These are phyloP conservation scores for Indri indri DNA, from an alignment of 2,113 vertebrate genomes.

Conservation along the genomic window DNA sequence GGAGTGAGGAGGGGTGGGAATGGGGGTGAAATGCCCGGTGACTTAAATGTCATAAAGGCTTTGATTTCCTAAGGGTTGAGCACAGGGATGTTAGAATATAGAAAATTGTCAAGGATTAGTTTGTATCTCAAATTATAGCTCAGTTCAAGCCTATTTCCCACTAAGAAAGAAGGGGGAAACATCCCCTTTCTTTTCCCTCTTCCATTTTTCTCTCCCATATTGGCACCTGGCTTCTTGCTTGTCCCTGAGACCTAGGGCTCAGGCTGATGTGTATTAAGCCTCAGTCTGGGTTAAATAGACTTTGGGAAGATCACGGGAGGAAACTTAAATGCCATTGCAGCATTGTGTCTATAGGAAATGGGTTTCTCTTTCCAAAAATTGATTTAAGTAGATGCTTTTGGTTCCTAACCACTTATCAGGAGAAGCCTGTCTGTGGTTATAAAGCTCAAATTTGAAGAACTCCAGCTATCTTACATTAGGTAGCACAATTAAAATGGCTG, in stretches of 20 bases:
- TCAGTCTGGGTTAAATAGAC: background rate
- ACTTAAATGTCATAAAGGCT: background rate
- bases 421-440: background rate
- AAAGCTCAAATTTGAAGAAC: background rate
- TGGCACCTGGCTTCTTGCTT: background rate
- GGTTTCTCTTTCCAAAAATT: background rate
- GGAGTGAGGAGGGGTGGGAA: too few species aligned
- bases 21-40: background rate
- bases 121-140: background rate
- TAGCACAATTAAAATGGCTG: background rate
- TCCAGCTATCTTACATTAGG: background rate
- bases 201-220: rapidly evolving
- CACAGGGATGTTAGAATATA: background rate
- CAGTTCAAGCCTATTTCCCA: background rate
- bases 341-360: background rate
- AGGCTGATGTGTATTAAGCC: background rate
- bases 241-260: background rate
- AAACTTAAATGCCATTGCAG: background rate
- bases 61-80: background rate
- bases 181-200: background rate
- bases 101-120: background rate
- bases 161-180: background rate
- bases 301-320: background rate
- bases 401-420: background rate
- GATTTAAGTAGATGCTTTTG: background rate